These are phyloP conservation scores for Acleris cristana DNA, from an alignment of 2,888 invertebrate genomes.

Conservation along the genomic window DNA sequence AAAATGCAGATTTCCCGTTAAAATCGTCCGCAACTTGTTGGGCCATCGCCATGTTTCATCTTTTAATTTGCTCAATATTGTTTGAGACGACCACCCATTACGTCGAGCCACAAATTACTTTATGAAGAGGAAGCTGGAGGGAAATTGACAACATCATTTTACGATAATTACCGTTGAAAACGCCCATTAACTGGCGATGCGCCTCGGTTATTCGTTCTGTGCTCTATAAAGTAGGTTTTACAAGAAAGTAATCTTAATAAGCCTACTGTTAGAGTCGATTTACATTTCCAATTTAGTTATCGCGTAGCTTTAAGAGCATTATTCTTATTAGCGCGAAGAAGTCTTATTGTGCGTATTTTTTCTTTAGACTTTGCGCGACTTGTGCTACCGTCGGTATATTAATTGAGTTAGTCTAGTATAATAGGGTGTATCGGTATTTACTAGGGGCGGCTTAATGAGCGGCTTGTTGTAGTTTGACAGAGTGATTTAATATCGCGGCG, in stretches of 20 bases:
- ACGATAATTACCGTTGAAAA: constrained; percentile 65
- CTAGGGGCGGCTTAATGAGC: constrained; percentile 71
- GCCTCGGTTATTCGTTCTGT: constrained; percentile 56
- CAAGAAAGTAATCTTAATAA: constrained; percentile 58
- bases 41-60: constrained; percentile 29
- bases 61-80: constrained; percentile 38
- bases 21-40: constrained; percentile 17
- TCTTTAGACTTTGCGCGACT: constrained; percentile 40
- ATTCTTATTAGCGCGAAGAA: constrained; percentile 30
- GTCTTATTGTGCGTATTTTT: constrained; percentile 40
- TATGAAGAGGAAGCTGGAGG: constrained; percentile 47
- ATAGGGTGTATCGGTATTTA: constrained; percentile 67
- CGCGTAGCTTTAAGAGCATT: constrained; percentile 33
- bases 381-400: constrained; percentile 50
- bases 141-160: constrained; percentile 61
- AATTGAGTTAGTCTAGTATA: constrained; percentile 63
- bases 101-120: constrained; percentile 48
- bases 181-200: constrained; percentile 58
- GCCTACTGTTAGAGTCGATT: constrained; percentile 51
- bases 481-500: constrained; percentile 76
- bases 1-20: background rate
- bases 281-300: constrained; percentile 56
- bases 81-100: constrained; percentile 49
- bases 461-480: constrained; percentile 78
- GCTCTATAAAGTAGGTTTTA: constrained; percentile 58